These are phyloP conservation scores for Salmo trutta DNA, from an alignment of 2,797 vertebrate species.

Conservation along the genomic window DNA sequence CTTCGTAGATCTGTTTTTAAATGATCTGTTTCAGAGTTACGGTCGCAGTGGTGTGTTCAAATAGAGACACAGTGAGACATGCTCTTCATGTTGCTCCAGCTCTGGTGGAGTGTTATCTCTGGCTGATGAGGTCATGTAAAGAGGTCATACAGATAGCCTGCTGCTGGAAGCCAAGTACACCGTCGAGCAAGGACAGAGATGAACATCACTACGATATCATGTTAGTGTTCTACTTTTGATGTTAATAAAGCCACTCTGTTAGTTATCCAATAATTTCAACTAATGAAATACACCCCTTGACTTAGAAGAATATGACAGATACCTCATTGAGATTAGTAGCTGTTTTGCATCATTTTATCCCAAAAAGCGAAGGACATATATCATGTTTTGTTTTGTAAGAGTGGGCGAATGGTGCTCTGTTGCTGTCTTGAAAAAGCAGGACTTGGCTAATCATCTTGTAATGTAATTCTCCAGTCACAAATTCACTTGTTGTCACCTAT, in stretches of 20 bases:
- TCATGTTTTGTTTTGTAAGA: not conserved
- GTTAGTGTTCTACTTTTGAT: not conserved
- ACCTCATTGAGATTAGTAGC: too few relatives aligned
- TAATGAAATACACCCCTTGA: too few relatives aligned
- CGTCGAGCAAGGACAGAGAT: not conserved
- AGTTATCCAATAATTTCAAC: not conserved
- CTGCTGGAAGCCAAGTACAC: not conserved
- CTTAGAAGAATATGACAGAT: too few relatives aligned
- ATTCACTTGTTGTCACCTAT: not conserved
- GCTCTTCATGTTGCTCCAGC: slow-evolving; percentile 64
- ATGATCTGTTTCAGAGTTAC: not conserved
- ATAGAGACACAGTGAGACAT: not conserved
- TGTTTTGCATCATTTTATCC: too few relatives aligned
- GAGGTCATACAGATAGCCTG: slow-evolving; percentile 46
- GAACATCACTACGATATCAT: not conserved
- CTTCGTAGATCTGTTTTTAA: not conserved
- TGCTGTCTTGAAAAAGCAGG: not conserved
- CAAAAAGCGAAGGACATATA: not conserved
- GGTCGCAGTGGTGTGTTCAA: not conserved
- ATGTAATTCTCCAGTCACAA: not conserved
- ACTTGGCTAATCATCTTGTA: not conserved
- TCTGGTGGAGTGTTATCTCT: slow-evolving; percentile 22
- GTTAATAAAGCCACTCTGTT: not conserved
- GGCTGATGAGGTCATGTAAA: slow-evolving; percentile 55
- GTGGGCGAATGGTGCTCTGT: too few relatives aligned